These are phyloP conservation scores for Cataglyphis hispanica DNA, from an alignment of 1,140 invertebrate genomes.

Conservation along the genomic window DNA sequence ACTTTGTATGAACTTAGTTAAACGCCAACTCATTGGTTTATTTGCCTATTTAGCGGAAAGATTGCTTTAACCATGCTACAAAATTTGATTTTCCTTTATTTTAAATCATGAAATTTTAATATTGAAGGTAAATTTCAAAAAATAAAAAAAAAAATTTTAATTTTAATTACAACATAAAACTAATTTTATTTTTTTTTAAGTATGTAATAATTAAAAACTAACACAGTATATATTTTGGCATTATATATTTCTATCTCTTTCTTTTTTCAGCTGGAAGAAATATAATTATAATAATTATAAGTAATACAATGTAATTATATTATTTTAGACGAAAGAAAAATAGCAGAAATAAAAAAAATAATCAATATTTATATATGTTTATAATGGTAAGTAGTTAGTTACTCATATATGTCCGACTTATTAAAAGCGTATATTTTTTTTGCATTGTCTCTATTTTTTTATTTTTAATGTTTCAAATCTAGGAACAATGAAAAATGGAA, in stretches of 20 bases:
- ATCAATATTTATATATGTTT: neutral
- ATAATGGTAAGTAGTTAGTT: neutral
- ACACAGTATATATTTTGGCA: no score
- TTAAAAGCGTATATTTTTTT: constrained; percentile 8
- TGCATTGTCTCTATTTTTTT: neutral
- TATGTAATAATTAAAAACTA: no score
- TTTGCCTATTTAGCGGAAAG: neutral
- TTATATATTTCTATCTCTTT: no score
- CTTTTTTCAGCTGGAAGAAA: no score
- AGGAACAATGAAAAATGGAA: constrained; percentile 3
- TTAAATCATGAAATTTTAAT: neutral
- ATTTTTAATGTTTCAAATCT: constrained; percentile 10
- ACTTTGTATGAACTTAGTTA: constrained; percentile 18
- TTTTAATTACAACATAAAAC: neutral
- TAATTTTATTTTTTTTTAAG: neutral
- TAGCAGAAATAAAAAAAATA: neutral
- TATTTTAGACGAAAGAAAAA: neutral
- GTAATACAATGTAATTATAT: neutral
- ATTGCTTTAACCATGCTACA: neutral
- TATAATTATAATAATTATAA: neutral
- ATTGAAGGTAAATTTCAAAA: neutral
- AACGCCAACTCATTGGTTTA: neutral
- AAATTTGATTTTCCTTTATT: neutral
- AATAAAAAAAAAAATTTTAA: neutral
- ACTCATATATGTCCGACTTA: neutral